Evolutionary conservation across 1,140 invertebrate species (phyloP).

Genomic region (Zaprionus nigranus): DNA sequence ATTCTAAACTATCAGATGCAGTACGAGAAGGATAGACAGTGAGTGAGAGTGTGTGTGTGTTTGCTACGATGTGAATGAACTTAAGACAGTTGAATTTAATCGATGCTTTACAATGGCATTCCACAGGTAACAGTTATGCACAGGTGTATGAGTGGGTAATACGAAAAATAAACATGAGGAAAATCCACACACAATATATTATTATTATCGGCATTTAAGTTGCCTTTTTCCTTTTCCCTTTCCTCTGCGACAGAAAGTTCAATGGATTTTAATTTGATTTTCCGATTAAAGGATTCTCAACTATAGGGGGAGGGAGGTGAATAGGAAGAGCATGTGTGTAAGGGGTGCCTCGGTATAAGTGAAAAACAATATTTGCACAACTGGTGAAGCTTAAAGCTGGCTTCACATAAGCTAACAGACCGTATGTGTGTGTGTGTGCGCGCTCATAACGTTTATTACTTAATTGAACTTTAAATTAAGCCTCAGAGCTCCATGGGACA

Average conservation of each 20-base stretch:
- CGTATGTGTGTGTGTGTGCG: slow-evolving; percentile 20
- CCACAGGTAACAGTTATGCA: slow-evolving; percentile 37
- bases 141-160: not conserved
- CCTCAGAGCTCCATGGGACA: not conserved
- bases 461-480: slow-evolving; percentile 62
- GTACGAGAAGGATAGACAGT: not conserved
- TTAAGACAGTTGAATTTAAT: not conserved
- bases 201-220: slow-evolving; percentile 9
- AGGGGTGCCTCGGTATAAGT: slow-evolving; percentile 45
- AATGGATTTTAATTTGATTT: slow-evolving; percentile 68
- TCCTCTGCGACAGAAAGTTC: slow-evolving; percentile 23
- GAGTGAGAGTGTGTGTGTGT: not conserved
- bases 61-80: not conserved
- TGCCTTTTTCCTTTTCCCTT: not conserved
- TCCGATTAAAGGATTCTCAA: no score
- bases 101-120: slow-evolving; percentile 20
- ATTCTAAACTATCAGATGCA: slow-evolving; percentile 10
- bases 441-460: slow-evolving; percentile 64
- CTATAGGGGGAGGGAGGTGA: no score
- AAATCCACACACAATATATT: not conserved
- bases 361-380: slow-evolving; percentile 77
- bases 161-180: not conserved
- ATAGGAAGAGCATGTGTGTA: not conserved
- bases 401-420: slow-evolving; percentile 28
- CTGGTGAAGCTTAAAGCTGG: slow-evolving; percentile 44